Evolutionary conservation across 2,797 vertebrate genomes (phyloP).

Genomic region (Aphelocoma californica): DNA sequence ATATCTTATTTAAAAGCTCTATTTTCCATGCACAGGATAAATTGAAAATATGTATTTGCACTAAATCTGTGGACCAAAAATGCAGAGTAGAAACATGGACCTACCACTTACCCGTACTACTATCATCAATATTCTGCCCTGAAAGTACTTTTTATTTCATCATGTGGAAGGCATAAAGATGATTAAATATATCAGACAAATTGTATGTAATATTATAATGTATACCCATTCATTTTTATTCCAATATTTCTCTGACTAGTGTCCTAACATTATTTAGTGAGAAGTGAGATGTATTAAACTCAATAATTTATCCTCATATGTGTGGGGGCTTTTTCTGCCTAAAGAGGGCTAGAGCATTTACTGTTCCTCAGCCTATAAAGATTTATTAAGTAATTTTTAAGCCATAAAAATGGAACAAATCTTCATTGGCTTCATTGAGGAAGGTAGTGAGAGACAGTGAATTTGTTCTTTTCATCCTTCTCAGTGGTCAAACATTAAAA

Average conservation of each 20-base stretch:
- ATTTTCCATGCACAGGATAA: not conserved
- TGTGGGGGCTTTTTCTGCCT: not conserved
- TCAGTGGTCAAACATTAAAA: not conserved
- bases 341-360: not conserved
- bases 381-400: constrained; percentile 15
- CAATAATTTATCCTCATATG: not conserved
- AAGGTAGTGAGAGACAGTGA: not conserved
- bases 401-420: not conserved
- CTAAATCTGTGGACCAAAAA: not conserved
- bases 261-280: not conserved
- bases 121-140: not conserved
- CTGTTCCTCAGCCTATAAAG: not conserved
- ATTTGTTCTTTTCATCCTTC: not conserved
- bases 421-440: not conserved
- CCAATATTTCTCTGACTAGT: not conserved
- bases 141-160: not conserved
- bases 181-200: not conserved
- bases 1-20: not conserved
- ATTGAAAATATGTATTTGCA: not conserved
- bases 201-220: not conserved
- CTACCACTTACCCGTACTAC: not conserved
- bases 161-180: not conserved
- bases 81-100: not conserved
- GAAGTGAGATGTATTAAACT: not conserved
- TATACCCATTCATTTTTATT: not conserved